Evolutionary conservation across 2,888 invertebrate species (phyloP).

Genomic region (Diplolepis rosae): DNA sequence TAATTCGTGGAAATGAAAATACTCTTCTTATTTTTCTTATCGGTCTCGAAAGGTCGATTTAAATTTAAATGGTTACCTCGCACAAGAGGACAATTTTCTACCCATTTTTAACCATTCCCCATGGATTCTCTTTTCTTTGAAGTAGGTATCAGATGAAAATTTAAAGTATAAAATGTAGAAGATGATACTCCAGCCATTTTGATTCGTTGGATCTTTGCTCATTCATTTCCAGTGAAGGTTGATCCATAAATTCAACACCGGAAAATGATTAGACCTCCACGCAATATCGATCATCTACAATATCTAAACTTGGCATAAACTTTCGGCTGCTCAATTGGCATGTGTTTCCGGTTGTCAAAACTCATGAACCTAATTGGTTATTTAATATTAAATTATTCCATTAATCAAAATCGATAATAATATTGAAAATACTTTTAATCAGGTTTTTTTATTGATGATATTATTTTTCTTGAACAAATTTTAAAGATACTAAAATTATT

Average conservation of each 20-base stretch:
- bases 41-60: not conserved
- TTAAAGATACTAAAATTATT: too few species aligned
- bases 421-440: too few species aligned
- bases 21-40: not conserved
- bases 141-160: not conserved
- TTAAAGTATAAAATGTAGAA: not conserved
- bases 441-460: too few species aligned
- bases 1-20: too few species aligned
- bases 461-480: too few species aligned
- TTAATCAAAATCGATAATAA: too few species aligned
- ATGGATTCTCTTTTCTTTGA: not conserved
- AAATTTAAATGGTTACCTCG: not conserved
- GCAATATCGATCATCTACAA: slow-evolving; percentile 5
- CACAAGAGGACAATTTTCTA: not conserved
- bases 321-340: not conserved
- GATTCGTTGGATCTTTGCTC: slow-evolving; percentile 1
- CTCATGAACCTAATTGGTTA: not conserved
- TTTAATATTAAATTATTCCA: not conserved
- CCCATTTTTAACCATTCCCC: not conserved
- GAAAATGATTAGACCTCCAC: slow-evolving; percentile 3
- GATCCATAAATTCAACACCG: slow-evolving; percentile 1
- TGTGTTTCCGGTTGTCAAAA: not conserved
- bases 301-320: not conserved
- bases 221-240: slow-evolving; percentile 2
- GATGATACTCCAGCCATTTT: not conserved